Evolutionary conservation across 1,140 invertebrate species (phyloP), one percentile per base, ranked within the genome.

Genomic region (Drosophila virilis): DNA sequence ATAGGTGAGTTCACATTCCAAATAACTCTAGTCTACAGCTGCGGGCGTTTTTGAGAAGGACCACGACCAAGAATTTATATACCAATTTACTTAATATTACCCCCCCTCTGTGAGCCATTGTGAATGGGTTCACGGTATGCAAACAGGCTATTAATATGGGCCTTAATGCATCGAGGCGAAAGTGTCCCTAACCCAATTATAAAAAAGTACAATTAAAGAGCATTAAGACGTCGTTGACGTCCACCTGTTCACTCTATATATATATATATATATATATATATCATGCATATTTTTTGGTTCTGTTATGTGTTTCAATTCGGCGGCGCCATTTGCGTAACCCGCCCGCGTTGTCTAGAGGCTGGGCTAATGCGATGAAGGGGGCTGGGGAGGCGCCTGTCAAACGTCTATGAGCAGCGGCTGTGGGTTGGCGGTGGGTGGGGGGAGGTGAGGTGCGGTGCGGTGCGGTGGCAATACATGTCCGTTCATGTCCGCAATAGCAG

Each of bases 261-360:
- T 50, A 7, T 6, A 50, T 1, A 17, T 9, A 46, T 32, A 12
- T 48, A 12, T 28, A 28, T 28, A 28, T 28, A 5, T 28, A 28
- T 5, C 2, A 28, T 28, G 5, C 0, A 28, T 28, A 28, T 13
- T 12, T 35, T 60, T 33, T 13, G 12, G 28, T 48, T 50, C 38
- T 43, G 28, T 37, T 46, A 33, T 43, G 51, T 45, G 13, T 51
- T 58, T 54, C 9, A 57, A 17, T 57, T 50, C 37, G 52, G 10
- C 35, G 50, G 40, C 40, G 62, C 38, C 64, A 73, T 68, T 73
- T 68, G 64, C 54, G 68, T 73, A 65, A 57, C 37, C 42, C 50
- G 42, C 66, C 48, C 51, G 13, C 33, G 12, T 40, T 35, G 15
- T 15, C 17, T 9, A 57, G 33, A 15, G 48, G 33, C 10, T 59